Evolutionary conservation across 2,797 vertebrate genomes (phyloP).

Genomic region (Fistularia tabacaria): DNA sequence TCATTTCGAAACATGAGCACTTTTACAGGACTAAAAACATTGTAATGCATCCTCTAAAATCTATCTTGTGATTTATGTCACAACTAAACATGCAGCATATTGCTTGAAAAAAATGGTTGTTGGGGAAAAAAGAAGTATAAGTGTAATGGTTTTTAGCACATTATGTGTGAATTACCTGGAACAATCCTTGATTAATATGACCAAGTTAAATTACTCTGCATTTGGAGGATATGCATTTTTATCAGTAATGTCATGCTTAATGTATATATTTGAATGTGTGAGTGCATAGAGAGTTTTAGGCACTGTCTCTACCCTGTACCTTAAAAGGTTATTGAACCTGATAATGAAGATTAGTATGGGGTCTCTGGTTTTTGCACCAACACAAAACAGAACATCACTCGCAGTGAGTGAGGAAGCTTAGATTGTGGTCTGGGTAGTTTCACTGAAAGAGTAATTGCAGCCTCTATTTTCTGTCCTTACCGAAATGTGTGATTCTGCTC

Average conservation of each 20-base stretch:
- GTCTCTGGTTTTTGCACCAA: constrained; percentile 18
- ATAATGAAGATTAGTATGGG: constrained; percentile 15
- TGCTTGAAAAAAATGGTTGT: neutral
- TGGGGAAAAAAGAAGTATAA: neutral
- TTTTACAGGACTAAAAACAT: too few species aligned
- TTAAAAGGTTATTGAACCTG: neutral
- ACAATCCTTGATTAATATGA: too few species aligned
- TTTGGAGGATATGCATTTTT: neutral
- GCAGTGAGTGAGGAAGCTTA: constrained; percentile 10
- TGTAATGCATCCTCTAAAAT: constrained; percentile 38
- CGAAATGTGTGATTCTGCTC: constrained; percentile 32
- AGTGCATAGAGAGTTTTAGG: too few species aligned
- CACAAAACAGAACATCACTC: constrained; percentile 15
- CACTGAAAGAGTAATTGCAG: constrained; percentile 36
- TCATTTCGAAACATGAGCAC: constrained; percentile 23
- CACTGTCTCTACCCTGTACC: neutral
- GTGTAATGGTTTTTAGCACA: too few species aligned
- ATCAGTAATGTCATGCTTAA: neutral
- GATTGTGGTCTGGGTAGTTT: constrained; percentile 28
- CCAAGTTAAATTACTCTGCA: too few species aligned
- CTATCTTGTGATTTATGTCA: constrained; percentile 48
- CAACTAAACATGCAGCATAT: constrained; percentile 21
- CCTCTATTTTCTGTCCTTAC: constrained; percentile 40
- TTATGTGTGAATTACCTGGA: too few species aligned
- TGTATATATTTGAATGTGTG: too few species aligned